Evolutionary conservation across 2,113 vertebrate species (phyloP).

Genomic region (Oxygymnocypris stewartii): DNA sequence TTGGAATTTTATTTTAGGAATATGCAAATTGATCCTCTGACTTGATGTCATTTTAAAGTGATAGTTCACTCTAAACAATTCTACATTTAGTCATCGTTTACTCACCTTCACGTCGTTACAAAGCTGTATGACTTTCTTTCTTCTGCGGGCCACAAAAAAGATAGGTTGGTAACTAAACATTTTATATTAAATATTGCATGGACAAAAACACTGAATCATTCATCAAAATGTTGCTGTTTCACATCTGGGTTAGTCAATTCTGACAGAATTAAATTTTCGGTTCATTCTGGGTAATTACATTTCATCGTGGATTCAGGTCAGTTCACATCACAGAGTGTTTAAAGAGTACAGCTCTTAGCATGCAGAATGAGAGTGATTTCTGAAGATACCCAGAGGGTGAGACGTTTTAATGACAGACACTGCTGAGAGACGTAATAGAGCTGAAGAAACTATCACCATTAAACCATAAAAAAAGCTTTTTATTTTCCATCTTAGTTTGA

Average conservation of each 20-base stretch:
- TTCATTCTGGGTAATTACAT: neutral
- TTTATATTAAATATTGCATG: too few relatives aligned
- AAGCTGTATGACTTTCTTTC: neutral
- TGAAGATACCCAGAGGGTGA: neutral
- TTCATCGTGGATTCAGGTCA: too few relatives aligned
- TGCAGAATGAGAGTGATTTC: conserved; percentile 17
- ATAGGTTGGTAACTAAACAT: too few relatives aligned
- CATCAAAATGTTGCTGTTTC: neutral
- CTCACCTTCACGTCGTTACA: neutral
- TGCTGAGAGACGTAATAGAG: neutral
- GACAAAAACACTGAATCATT: neutral
- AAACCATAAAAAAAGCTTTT: conserved; percentile 22
- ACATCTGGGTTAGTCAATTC: neutral
- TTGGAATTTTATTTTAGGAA: neutral
- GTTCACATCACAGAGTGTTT: neutral
- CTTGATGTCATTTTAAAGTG: conserved; percentile 4
- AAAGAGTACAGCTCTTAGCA: neutral
- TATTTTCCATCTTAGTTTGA: neutral
- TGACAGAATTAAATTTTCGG: neutral
- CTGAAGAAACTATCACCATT: conserved; percentile 20
- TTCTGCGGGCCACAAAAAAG: neutral
- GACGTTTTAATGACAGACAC: conserved; percentile 20
- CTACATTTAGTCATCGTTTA: neutral
- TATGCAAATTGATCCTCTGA: neutral
- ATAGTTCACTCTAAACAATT: neutral